phyloP scores from a whole-genome alignment of 1,140 invertebrate species.

The Solen grandis region DNA sequence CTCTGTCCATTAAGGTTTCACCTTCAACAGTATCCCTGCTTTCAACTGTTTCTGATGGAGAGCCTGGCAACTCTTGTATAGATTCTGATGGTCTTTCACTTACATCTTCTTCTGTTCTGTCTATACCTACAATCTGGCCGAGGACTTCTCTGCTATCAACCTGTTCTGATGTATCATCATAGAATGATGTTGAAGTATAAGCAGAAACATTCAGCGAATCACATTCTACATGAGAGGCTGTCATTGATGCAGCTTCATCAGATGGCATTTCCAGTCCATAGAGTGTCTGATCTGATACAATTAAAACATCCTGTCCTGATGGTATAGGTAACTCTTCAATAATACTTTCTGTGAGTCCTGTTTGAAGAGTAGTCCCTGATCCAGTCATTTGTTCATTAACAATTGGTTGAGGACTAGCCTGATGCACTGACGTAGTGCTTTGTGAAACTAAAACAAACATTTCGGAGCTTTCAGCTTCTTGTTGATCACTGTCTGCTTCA shows the following conservation, averaged over 20 bases:
- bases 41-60: slow-evolving; percentile 33
- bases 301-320: slow-evolving; percentile 61
- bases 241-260: slow-evolving; percentile 70
- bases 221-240: slow-evolving; percentile 61
- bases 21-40: slow-evolving; percentile 45
- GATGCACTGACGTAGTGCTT: slow-evolving; percentile 18
- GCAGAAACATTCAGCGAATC: slow-evolving; percentile 58
- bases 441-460: slow-evolving; percentile 30
- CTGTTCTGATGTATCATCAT: slow-evolving; percentile 52
- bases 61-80: slow-evolving; percentile 24
- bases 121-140: slow-evolving; percentile 45
- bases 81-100: slow-evolving; percentile 51
- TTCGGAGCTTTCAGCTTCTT: background rate
- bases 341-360: slow-evolving; percentile 62
- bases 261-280: slow-evolving; percentile 79
- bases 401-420: slow-evolving; percentile 1
- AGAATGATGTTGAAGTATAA: slow-evolving; percentile 15
- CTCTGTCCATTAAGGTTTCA: slow-evolving; percentile 25
- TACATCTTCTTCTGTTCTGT: slow-evolving; percentile 52
- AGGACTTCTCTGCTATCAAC: slow-evolving; percentile 38
- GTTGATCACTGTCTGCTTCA: background rate
- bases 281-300: slow-evolving; percentile 74
- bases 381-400: slow-evolving; percentile 6
- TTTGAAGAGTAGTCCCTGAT: slow-evolving; percentile 28
- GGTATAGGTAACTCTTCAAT: slow-evolving; percentile 66